Base-by-base conservation (phyloP, 2,888 invertebrate genomes). In the Cotesia congregata region DNA sequence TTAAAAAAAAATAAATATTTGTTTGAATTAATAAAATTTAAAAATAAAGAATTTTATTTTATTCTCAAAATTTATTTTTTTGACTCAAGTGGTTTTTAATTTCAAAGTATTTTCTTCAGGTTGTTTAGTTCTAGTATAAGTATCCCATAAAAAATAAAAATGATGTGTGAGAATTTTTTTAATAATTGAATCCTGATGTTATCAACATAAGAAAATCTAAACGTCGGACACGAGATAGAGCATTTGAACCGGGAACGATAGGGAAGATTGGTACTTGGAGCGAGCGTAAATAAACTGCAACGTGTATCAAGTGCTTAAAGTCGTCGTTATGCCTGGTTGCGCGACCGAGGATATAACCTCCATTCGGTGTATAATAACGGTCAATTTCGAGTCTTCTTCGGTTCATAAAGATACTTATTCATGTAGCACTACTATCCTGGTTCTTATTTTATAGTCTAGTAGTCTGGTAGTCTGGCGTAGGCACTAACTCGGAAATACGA, bases 401-500 rank as follows among this genome's bases (percentile, higher is more conserved):
- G 30, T 38, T 65, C 38, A 65, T 38, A 38, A 65, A 65, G 38
- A 30, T 20, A 73, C 41, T 67, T 73, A 70, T 73, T 60, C 39
- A 65, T 65, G 30, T 20, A 60, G 41, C 39, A 15, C 61, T 72
- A 30, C 62, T 39, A 50, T 41, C 59, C 30, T 65, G 9, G 60
- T 67, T 30, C 30, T 30, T 30, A 30, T 30, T 3, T 30, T 30
- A 30, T 30, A 30, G 30, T 30, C 30, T 30, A 30, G 30, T 30
- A 30, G 30, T 30, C 30, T 30, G 30, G 67, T 65, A 70, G 9
- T 12, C 76, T 50, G 50, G 12, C 12, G 12, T 50, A 50, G 60
- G 72, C 71, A 75, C 73, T 74, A 79, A 80, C 76, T 77, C 76
- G 75, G 74, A 64, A 72, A 75, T n/a, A 68, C 39, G 61, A 78